A percentile compares a stretch with the other conserved stretches of the same genome.
Evolutionary conservation across 2,797 vertebrate species (phyloP).

Genomic region (Vultur gryphus): DNA sequence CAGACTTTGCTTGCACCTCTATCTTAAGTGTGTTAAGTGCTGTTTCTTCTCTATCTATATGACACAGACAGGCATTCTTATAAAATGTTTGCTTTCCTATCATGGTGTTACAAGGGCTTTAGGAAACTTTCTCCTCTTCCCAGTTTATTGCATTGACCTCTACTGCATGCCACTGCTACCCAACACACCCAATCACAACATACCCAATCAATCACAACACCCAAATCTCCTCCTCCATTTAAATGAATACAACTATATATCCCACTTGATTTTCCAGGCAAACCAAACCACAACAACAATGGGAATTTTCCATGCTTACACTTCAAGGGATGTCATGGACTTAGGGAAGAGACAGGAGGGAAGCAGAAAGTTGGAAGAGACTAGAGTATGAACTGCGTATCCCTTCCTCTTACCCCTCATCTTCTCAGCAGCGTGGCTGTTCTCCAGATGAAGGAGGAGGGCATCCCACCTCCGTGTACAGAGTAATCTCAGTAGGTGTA

Average conservation of each 20-base stretch:
- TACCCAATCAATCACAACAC: neutral
- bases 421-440: neutral
- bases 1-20: neutral
- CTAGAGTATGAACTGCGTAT: neutral
- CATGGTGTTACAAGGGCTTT: neutral
- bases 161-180: accelerated
- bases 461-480: too few relatives aligned
- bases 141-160: neutral
- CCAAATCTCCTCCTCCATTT: neutral
- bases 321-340: neutral
- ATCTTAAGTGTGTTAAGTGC: neutral
- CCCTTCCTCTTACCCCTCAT: neutral
- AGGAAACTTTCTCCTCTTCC: neutral
- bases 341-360: neutral
- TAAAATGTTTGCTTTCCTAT: neutral
- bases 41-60: neutral
- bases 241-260: neutral
- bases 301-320: neutral
- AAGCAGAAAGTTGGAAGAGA: neutral
- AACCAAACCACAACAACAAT: neutral
- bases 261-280: neutral
- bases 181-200: neutral
- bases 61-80: neutral
- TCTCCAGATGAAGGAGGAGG: neutral
- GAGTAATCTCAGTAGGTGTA: neutral